phyloP scores from a whole-genome alignment of 2,888 invertebrate genomes.

The Phaonia tiefii region DNA sequence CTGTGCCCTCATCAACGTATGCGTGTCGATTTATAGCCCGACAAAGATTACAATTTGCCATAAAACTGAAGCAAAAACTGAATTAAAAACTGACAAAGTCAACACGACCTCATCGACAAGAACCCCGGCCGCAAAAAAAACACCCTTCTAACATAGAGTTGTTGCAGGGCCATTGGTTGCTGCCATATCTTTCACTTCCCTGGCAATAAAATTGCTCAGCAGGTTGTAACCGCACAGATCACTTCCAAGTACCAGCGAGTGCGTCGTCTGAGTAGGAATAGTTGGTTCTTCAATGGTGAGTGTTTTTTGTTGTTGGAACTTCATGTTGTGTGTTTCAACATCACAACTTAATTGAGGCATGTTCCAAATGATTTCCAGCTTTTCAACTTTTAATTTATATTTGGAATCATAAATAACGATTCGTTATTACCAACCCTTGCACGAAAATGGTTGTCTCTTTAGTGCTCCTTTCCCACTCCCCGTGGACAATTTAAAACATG shows the following conservation, averaged over 20 bases:
- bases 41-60: constrained; percentile 65
- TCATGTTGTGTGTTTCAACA: constrained; percentile 34
- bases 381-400: constrained; percentile 52
- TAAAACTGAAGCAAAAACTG: constrained; percentile 58
- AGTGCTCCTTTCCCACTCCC: neutral
- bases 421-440: constrained; percentile 42
- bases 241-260: constrained; percentile 26
- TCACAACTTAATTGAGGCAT: constrained; percentile 61
- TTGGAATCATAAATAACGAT: constrained; percentile 49
- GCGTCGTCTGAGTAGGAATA: constrained; percentile 23
- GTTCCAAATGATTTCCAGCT: constrained; percentile 46
- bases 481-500: neutral
- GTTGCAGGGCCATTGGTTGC: constrained; percentile 36
- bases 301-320: constrained; percentile 1
- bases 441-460: neutral
- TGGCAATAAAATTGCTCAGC: constrained; percentile 68
- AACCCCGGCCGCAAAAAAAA: neutral
- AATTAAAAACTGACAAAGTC: constrained; percentile 70
- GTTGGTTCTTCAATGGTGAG: neutral
- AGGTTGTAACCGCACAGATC: constrained; percentile 66
- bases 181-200: constrained; percentile 1
- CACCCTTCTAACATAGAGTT: constrained; percentile 29
- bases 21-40: constrained; percentile 58
- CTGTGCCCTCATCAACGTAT: neutral
- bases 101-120: constrained; percentile 62